A percentile compares a stretch with the other conserved stretches of the same genome.
phyloP scores from a whole-genome alignment of 92 coral and sea anemone genomes.

The Porites rus region DNA sequence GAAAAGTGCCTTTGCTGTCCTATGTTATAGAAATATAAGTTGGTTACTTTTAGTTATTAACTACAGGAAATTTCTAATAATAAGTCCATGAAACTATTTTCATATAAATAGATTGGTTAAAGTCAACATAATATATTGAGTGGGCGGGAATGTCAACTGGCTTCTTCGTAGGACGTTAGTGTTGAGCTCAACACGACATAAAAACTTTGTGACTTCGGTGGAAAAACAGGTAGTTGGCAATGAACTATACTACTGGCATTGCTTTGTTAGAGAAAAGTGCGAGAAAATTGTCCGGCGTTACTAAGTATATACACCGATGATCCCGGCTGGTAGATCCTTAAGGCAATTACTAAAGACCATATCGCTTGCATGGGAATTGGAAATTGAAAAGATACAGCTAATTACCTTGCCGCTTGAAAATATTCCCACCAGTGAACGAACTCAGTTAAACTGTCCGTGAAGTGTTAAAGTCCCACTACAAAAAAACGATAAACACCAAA shows the following conservation, averaged over 20 bases:
- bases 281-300: neutral
- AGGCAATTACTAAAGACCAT: neutral
- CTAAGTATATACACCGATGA: constrained; percentile 12
- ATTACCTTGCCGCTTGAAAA: constrained; percentile 5
- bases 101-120: neutral
- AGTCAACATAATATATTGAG: neutral
- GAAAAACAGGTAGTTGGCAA: neutral
- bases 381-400: neutral
- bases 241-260: too few relatives aligned
- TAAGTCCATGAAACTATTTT: constrained; percentile 17
- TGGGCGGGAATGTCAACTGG: neutral
- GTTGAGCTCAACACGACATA: neutral
- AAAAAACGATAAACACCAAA: neutral
- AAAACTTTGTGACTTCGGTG: neutral
- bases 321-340: neutral
- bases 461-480: neutral
- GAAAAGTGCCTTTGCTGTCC: too few relatives aligned
- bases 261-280: neutral
- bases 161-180: neutral
- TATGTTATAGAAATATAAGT: too few relatives aligned
- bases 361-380: too few relatives aligned
- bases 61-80: neutral
- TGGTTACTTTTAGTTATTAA: neutral
- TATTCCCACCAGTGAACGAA: neutral
- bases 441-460: neutral